phyloP scores from a whole-genome alignment of 2,888 invertebrate genomes.

The Coenonympha glycerion region DNA sequence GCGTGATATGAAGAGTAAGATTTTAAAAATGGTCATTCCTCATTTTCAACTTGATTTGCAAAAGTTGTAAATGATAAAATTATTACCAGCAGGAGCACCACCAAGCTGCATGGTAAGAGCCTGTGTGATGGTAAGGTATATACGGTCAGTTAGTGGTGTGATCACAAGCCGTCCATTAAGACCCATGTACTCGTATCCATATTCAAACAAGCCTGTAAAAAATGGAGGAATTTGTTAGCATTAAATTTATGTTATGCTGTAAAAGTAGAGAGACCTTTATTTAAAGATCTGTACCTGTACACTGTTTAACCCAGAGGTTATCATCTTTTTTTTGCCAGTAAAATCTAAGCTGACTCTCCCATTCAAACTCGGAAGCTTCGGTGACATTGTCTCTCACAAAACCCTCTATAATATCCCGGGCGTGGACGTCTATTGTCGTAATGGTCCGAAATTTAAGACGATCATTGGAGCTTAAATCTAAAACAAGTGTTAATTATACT shows the following conservation, averaged over 20 bases:
- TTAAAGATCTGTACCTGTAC: slow-evolving; percentile 83
- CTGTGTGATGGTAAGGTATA: slow-evolving; percentile 94
- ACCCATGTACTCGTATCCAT: slow-evolving; percentile 97
- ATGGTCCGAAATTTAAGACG: slow-evolving; percentile 91
- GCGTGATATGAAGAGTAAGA: background rate
- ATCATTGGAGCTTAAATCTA: slow-evolving; percentile 85
- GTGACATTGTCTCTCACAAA: slow-evolving; percentile 88
- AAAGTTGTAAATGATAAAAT: too few relatives aligned
- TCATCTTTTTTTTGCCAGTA: slow-evolving; percentile 91
- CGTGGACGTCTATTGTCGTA: slow-evolving; percentile 93
- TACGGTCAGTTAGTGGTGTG: slow-evolving; percentile 93
- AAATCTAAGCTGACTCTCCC: slow-evolving; percentile 95
- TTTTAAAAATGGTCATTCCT: background rate
- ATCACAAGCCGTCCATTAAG: slow-evolving; percentile 92
- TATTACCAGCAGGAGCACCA: slow-evolving; percentile 90
- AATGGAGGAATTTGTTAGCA: too few relatives aligned
- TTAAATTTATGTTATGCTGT: too few relatives aligned
- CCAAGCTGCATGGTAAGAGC: slow-evolving; percentile 94
- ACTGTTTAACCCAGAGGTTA: slow-evolving; percentile 88
- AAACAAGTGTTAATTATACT: background rate
- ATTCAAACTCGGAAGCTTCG: slow-evolving; percentile 90
- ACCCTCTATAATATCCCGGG: slow-evolving; percentile 90
- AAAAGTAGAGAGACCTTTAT: too few relatives aligned
- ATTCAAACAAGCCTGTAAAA: slow-evolving; percentile 83
- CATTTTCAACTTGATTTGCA: too few relatives aligned